Evolutionary conservation across 1,140 invertebrate species (phyloP).

Genomic region (Rhopalosiphum padi): DNA sequence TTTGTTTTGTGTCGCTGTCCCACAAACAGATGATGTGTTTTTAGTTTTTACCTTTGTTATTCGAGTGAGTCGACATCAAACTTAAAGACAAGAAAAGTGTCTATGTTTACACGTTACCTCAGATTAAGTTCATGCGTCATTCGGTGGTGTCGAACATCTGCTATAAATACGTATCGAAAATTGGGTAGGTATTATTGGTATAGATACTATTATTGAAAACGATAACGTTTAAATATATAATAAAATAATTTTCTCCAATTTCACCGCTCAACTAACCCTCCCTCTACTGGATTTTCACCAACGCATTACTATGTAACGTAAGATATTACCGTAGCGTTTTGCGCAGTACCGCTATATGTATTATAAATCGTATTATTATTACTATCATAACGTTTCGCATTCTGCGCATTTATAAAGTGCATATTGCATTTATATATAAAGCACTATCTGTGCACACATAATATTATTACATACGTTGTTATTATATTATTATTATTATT

Average conservation of each 20-base stretch:
- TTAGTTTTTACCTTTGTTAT: too few relatives aligned
- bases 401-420: not conserved
- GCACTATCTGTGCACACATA: not conserved
- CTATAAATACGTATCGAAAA: not conserved
- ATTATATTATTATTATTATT: not conserved
- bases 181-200: not conserved
- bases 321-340: not conserved
- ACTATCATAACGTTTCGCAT: not conserved
- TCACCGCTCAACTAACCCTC: fast-evolving
- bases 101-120: too few relatives aligned
- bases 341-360: not conserved
- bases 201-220: not conserved
- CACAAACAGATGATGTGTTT: too few relatives aligned
- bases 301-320: not conserved
- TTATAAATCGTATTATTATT: not conserved
- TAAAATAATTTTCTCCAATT: not conserved
- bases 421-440: not conserved
- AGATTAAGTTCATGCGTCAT: too few relatives aligned
- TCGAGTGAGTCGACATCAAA: too few relatives aligned
- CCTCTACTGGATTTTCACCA: not conserved
- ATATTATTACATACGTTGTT: too few relatives aligned
- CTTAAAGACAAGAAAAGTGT: too few relatives aligned
- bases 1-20: too few relatives aligned
- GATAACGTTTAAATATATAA: not conserved
- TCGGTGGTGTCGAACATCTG: too few relatives aligned